These are phyloP conservation scores for Clivina fossor DNA, from an alignment of 2,888 invertebrate species.

Conservation along the genomic window DNA sequence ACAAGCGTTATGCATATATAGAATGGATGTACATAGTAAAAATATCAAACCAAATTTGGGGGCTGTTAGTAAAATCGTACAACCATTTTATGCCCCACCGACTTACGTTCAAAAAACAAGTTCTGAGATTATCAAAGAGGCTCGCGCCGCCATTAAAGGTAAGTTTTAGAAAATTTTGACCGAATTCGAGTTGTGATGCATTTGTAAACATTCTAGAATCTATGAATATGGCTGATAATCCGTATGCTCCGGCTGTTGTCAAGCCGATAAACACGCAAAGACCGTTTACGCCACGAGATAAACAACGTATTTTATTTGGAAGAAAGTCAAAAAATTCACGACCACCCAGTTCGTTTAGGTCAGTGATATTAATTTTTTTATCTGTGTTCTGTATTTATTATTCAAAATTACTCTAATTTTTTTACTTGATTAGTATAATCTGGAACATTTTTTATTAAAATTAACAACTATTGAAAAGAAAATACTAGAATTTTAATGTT, in stretches of 20 bases:
- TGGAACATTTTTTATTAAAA: no score
- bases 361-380: no score
- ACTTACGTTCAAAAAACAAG: slow-evolving; percentile 67
- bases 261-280: slow-evolving; percentile 74
- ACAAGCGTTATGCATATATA: slow-evolving; percentile 14
- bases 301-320: slow-evolving; percentile 76
- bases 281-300: slow-evolving; percentile 84
- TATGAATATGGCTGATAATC: slow-evolving; percentile 48
- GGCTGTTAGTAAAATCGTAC: slow-evolving; percentile 46
- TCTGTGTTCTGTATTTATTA: no score
- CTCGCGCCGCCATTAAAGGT: slow-evolving; percentile 62
- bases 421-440: no score
- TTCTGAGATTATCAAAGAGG: slow-evolving; percentile 79
- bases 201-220: no score
- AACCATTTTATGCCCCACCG: slow-evolving; percentile 64
- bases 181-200: no score
- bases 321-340: slow-evolving; percentile 58
- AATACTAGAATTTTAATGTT: no score
- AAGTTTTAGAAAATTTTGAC: no score
- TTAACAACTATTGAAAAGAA: no score
- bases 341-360: slow-evolving; percentile 80
- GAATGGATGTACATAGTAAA: slow-evolving; percentile 40
- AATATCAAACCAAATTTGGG: slow-evolving; percentile 39
- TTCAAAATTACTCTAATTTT: no score
- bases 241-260: slow-evolving; percentile 47